These are phyloP conservation scores for Euthynnus affinis DNA, from an alignment of 2,797 vertebrate genomes.

Conservation along the genomic window DNA sequence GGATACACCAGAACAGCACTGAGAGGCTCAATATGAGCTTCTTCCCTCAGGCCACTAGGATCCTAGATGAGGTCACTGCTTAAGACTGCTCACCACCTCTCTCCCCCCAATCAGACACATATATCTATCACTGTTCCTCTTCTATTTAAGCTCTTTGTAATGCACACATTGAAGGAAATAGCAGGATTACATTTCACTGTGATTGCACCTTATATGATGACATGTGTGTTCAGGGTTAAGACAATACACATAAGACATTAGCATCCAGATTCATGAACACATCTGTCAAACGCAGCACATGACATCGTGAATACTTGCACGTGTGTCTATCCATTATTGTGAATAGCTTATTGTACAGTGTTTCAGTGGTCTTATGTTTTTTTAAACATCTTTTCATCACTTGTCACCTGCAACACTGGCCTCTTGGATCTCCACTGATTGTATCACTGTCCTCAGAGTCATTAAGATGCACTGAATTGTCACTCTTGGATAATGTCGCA, in stretches of 20 bases:
- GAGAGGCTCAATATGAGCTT: too few species aligned
- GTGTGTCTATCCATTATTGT: background rate
- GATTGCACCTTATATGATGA: too few species aligned
- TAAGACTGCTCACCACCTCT: too few species aligned
- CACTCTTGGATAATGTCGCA: background rate
- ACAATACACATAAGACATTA: background rate
- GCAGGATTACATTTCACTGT: too few species aligned
- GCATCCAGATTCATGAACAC: background rate
- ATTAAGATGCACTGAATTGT: constrained; percentile 11
- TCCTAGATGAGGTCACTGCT: too few species aligned
- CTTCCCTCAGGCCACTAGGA: too few species aligned
- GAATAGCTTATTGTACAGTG: background rate
- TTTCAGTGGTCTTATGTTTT: constrained; percentile 1
- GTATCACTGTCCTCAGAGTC: constrained; percentile 4
- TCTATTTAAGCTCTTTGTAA: too few species aligned
- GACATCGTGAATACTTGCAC: background rate
- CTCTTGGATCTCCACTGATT: constrained; percentile 1
- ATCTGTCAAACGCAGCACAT: constrained; percentile 2
- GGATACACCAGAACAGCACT: too few species aligned
- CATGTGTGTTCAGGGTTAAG: too few species aligned
- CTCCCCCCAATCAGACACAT: too few species aligned
- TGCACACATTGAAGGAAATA: too few species aligned
- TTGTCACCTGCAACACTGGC: background rate
- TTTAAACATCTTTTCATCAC: background rate
- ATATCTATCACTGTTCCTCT: too few species aligned